phyloP scores from a whole-genome alignment of 2,113 vertebrate species.

The Stictonetta naevosa region DNA sequence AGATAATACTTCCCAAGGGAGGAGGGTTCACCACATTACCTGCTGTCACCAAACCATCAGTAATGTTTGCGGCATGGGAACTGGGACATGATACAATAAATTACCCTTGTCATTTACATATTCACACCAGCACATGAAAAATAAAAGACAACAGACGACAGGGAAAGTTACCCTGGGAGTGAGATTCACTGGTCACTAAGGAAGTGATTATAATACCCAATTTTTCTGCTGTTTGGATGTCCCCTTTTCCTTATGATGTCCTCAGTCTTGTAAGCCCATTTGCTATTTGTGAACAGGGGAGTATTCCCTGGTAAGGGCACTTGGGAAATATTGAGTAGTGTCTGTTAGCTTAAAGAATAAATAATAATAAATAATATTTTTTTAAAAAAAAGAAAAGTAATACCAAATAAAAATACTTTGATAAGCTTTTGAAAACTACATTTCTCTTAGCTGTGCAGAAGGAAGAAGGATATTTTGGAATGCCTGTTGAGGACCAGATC shows the following conservation, averaged over 20 bases:
- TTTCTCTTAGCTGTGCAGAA: not conserved
- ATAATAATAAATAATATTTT: too few relatives aligned
- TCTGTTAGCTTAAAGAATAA: not conserved
- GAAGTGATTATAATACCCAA: not conserved
- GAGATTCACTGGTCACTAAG: not conserved
- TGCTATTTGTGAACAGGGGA: not conserved
- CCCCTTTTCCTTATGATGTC: not conserved
- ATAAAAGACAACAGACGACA: not conserved
- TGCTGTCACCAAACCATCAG: not conserved
- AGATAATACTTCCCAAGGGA: not conserved
- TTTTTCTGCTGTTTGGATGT: not conserved
- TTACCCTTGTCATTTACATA: not conserved
- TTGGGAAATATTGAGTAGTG: not conserved
- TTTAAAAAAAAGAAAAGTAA: not conserved
- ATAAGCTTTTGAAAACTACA: not conserved
- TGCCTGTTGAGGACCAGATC: not conserved
- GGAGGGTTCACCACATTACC: not conserved
- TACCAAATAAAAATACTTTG: not conserved
- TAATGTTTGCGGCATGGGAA: not conserved
- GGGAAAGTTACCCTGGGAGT: not conserved
- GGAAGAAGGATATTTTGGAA: not conserved
- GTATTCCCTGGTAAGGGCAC: accelerated
- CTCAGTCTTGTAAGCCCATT: not conserved
- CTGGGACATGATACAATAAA: not conserved
- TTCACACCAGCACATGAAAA: not conserved